These are phyloP conservation scores for Caenorhabditis briggsae DNA, from an alignment of 1,140 invertebrate species.

Conservation along the genomic window DNA sequence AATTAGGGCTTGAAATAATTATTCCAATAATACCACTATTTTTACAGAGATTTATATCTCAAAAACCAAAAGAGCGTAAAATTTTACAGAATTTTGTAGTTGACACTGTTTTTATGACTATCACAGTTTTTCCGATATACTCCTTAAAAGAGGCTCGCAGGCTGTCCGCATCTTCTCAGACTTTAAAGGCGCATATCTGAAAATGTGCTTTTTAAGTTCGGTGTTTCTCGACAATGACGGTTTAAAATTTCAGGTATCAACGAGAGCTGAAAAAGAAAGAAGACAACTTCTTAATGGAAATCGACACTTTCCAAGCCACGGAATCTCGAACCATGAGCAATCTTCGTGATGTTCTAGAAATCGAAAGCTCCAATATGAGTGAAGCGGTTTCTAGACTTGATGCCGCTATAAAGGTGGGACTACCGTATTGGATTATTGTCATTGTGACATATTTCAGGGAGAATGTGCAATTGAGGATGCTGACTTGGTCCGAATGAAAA, in stretches of 20 bases:
- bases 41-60: too few relatives aligned
- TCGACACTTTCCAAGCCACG: slow-evolving; percentile 74
- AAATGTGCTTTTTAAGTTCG: too few relatives aligned
- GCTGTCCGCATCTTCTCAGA: too few relatives aligned
- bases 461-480: slow-evolving; percentile 69
- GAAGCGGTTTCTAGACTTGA: slow-evolving; percentile 66
- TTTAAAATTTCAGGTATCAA: slow-evolving; percentile 67
- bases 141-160: too few relatives aligned
- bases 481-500: slow-evolving; percentile 73
- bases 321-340: slow-evolving; percentile 71
- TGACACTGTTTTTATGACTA: too few relatives aligned
- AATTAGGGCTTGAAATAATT: too few relatives aligned
- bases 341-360: slow-evolving; percentile 69
- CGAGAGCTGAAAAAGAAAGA: slow-evolving; percentile 73
- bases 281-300: slow-evolving; percentile 75
- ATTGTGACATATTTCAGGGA: slow-evolving; percentile 45
- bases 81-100: too few relatives aligned
- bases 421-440: not conserved
- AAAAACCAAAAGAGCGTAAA: too few relatives aligned
- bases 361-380: slow-evolving; percentile 67
- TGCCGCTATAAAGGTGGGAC: slow-evolving; percentile 59
- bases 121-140: too few relatives aligned
- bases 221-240: too few relatives aligned
- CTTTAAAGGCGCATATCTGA: too few relatives aligned
- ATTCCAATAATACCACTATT: too few relatives aligned